phyloP scores from a whole-genome alignment of 2,888 invertebrate species.

The Tipula lateralis region DNA sequence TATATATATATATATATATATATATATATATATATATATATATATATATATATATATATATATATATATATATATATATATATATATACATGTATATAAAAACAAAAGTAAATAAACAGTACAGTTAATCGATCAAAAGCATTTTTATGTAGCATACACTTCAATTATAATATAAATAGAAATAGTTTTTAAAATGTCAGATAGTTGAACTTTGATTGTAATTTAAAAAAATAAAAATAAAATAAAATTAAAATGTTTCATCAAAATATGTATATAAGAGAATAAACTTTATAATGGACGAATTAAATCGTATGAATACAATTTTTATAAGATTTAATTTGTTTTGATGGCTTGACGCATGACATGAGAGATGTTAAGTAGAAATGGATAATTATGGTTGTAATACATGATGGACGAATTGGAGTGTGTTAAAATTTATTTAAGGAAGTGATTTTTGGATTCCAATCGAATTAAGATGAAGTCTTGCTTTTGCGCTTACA shows the following conservation, averaged over 20 bases:
- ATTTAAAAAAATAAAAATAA: not conserved
- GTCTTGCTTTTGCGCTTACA: not conserved
- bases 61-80: not conserved
- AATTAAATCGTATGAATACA: not conserved
- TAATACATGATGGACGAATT: not conserved
- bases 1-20: not conserved
- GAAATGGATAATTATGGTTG: conserved; percentile 7
- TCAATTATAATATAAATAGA: not conserved
- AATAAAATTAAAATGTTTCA: not conserved
- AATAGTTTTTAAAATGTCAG: conserved; percentile 19
- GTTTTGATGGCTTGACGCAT: not conserved
- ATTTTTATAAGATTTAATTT: conserved; percentile 6
- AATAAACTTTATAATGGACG: not conserved
- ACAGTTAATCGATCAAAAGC: not conserved
- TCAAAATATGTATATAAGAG: not conserved
- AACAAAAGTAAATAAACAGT: not conserved
- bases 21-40: not conserved
- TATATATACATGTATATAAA: no score
- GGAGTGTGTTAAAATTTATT: not conserved
- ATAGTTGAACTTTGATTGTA: conserved; percentile 24
- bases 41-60: no score
- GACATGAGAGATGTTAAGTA: not conserved
- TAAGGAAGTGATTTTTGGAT: not conserved
- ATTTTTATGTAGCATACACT: not conserved
- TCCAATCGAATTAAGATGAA: not conserved